Evolutionary conservation across 92 coral and sea anemone genomes (phyloP), one percentile per base, ranked within the genome.

Genomic region (Epizoanthus ramosus): DNA sequence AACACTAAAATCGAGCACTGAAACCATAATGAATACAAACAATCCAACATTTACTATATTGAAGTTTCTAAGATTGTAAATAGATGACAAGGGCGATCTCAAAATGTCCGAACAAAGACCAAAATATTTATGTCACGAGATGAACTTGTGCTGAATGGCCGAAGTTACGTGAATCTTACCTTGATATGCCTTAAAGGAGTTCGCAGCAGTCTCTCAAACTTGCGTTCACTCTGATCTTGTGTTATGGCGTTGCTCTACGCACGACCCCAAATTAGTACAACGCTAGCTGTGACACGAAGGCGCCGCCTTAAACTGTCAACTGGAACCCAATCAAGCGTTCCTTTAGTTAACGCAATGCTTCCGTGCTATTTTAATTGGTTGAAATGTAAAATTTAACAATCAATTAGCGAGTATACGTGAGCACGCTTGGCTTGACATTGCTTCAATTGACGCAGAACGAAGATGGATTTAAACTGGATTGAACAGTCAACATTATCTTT

Each of bases 281-380:
- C 67, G 18, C 31, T 28, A 37, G 23, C 9, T 8, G 23, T 67
- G 21, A 75, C 33, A 59, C 37, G 24, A 60, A 61, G 82, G 71
- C 82, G 28, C 69, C 71, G 71, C 82, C 71, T 43, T 22, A 13
- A 60, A 13, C 43, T 61, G 82, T 77, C 82, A 63, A 17, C 66
- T 41, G 23, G 16, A 77, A 25, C 82, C 70, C 82, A 77, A 77
- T 77, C 82, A 77, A 43, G 52, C 14, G 47, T 77, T 57, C 63
- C 35, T 41, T 61, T 9, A 59, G 37, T 43, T 12, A 35, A 35
- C 63, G 16, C n/a, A 50, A 71, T 15, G 24, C 37, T 22, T n/a
- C 39, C 37, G 21, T n/a, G 39, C 70, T 14, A 22, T 10, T 77
- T 61, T 22, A 77, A 77, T 77, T 77, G 82, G 82, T 63, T 22